Conservation (phyloP, 2,113 vertebrate genomes). For the Seriola aureovittata region DNA sequence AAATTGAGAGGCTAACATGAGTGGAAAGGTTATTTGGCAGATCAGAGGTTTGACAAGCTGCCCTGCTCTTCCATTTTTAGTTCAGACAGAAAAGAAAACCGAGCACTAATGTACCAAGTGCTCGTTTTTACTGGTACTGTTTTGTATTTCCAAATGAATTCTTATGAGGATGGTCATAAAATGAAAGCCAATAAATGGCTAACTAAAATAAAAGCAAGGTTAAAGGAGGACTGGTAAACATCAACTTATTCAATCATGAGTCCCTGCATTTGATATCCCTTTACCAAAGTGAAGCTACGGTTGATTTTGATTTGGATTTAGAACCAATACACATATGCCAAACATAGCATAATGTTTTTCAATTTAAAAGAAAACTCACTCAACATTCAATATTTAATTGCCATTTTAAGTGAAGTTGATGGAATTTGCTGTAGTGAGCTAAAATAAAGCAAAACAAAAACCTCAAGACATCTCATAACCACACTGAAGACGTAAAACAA, state of each 20-base stretch:
- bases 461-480: slow-evolving; percentile 28
- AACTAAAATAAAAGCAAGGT: slow-evolving; percentile 18
- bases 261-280: not conserved
- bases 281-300: not conserved
- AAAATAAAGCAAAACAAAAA: slow-evolving; percentile 38
- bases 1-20: slow-evolving; percentile 47
- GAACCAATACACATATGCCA: slow-evolving; percentile 4
- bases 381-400: slow-evolving; percentile 4
- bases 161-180: slow-evolving; percentile 34
- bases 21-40: slow-evolving; percentile 60
- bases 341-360: slow-evolving; percentile 9
- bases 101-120: slow-evolving; percentile 16
- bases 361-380: slow-evolving; percentile 21
- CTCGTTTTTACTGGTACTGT: slow-evolving; percentile 8
- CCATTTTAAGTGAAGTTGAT: slow-evolving; percentile 5
- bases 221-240: slow-evolving; percentile 17
- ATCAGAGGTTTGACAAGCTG: slow-evolving; percentile 50
- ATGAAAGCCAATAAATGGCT: slow-evolving; percentile 20
- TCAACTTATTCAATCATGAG: not conserved
- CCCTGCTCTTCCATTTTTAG: slow-evolving; percentile 50
- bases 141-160: slow-evolving; percentile 31
- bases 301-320: slow-evolving; percentile 10
- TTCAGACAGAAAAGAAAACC: slow-evolving; percentile 39
- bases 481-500: slow-evolving; percentile 35
- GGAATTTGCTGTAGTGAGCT: slow-evolving; percentile 36